Base-by-base conservation (phyloP, 2,113 vertebrate genomes). In the Solea solea region DNA sequence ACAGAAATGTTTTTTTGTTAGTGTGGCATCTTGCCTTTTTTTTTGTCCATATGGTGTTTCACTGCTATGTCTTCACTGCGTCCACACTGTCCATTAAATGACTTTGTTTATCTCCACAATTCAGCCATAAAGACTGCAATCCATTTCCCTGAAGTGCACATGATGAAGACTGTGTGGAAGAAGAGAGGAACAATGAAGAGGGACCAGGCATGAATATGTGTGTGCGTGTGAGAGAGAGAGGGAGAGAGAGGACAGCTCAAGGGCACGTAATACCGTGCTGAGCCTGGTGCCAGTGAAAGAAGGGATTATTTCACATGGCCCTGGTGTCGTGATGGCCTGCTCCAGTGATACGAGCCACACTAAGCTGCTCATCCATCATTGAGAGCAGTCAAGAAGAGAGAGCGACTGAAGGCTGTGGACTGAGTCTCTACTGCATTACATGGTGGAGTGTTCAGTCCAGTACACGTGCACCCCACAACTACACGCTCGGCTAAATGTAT, bases 291-390 rank as follows among this genome's bases (percentile, higher is more conserved):
- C 79, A 69, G 58, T 70, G 78, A 64, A 62, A 83, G 68, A 76
- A 45, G 44, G 78, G 90, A 89, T 88, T 92, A 90, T 86, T 87
- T 78, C 73, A 61, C 78, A 85, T 41, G 70, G 65, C 65, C 42
- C 53, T 45, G 71, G 70, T 45, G 64, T 78, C 67, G 84, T 5
- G 77, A 76, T 72, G 82, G 62, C 70, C 57, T 51, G 70, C 82
- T 51, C 3, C 79, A 80, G 41, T 81, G 76, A 80, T 44, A 70
- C 58, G 57, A 74, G 59, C 74, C 60, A 50, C n/a, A 14, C 61
- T 78, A 76, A 84, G 72, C 78, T 72, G 69, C 51, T 55, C 71
- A 39, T 75, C 61, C 34, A 64, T 85, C 61, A 65, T 11, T 52
- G 68, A 56, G 56, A 52, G 66, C 45, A 2, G 57, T 11, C 8